A percentile compares a stretch with the other conserved stretches of the same genome.
Conservation (phyloP, 2,888 invertebrate species). For the Tetranychus piercei region DNA sequence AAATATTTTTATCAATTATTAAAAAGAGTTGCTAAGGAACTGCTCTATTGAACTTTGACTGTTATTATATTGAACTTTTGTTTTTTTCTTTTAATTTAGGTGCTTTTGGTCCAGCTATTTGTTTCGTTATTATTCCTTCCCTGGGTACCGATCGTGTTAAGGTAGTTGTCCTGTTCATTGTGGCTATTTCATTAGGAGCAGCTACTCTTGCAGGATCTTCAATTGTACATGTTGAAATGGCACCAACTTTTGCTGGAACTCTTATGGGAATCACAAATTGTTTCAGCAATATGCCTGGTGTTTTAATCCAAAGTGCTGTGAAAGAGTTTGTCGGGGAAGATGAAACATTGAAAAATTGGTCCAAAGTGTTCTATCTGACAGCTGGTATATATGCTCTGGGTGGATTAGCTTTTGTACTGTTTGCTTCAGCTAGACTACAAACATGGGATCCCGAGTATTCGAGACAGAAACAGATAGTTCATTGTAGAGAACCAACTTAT, state of each 20-base stretch:
- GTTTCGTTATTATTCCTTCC: neutral
- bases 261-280: neutral
- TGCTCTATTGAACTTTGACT: neutral
- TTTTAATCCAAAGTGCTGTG: neutral
- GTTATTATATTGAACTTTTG: neutral
- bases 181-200: neutral
- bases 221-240: neutral
- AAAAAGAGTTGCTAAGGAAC: too few relatives aligned
- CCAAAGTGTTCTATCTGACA: neutral
- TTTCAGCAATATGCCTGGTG: slow-evolving; percentile 3
- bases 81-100: neutral
- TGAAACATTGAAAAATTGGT: neutral
- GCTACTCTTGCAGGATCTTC: neutral
- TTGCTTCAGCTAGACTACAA: neutral
- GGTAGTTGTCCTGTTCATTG: neutral
- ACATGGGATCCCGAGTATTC: slow-evolving; percentile 2
- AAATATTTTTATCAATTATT: neutral
- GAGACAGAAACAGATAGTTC: too few relatives aligned
- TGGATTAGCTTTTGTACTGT: neutral
- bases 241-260: slow-evolving; percentile 4
- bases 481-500: too few relatives aligned
- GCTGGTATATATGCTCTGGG: neutral
- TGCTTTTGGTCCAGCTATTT: slow-evolving; percentile 2
- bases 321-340: neutral
- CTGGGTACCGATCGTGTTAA: neutral